Base-by-base conservation (phyloP, 1,140 invertebrate genomes). In the Musca vetustissima region DNA sequence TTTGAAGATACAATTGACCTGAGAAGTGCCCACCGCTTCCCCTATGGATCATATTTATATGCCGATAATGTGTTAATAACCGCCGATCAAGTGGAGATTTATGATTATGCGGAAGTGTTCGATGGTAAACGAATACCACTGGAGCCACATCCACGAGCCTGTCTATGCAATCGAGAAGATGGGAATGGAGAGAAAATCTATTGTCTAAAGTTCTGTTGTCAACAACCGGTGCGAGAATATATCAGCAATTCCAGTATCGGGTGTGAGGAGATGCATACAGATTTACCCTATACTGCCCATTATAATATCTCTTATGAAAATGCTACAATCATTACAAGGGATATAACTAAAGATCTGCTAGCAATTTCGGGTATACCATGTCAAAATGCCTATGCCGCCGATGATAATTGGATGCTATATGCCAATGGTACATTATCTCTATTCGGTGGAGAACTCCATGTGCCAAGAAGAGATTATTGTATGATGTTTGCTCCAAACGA, bases 201-300 rank as follows among this genome's bases (percentile, higher is more conserved):
- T 13, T 80, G 78, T 32, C 50, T 80, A 0, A 69, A 74, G 6
- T 73, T 76, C 24, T 80, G 78, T 55, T 78, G 78, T 47, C 6
- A 43, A 43, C 74, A 71, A 8, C 70, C 64, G 17, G 36, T 69
- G 14, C 32, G 36, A 43, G 57, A 61, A 13, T 19, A 36, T 19
- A 61, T 61, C 8, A 48, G 50, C 0, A 25, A 67, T 17, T 36
- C 73, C 6, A 17, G 25, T 1, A 4, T 25, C 0, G 19, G 49
- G 7, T 79, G 7, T 8, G 53, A 64, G 0, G 22, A 53, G 4
- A 49, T 64, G 1, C 14, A 66, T 11, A 14, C 49, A 9, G 61
- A 69, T 1, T 15, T 76, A 1, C 7, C 8, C 1, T 71, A 52
- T 8, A 66, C 74, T 64, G 75, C 74, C 0, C 68, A 52, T 24